Conservation (phyloP, 2,888 invertebrate genomes). For the Xestia xanthographa region DNA sequence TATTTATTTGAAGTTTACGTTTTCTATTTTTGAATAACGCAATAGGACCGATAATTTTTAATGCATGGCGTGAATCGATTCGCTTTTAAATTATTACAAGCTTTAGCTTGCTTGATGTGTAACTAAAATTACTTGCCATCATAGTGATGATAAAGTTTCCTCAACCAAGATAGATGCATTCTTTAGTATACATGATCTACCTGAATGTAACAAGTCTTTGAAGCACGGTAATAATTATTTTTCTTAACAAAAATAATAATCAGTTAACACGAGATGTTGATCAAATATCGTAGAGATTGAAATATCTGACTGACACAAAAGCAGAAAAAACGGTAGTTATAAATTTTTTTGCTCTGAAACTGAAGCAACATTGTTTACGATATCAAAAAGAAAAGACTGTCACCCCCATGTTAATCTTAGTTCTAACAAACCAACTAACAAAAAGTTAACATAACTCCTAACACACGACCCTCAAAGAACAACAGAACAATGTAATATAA, state of each 20-base stretch:
- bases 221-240: not conserved
- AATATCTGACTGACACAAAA: not conserved
- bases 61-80: too few relatives aligned
- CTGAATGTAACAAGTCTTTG: too few relatives aligned
- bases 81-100: too few relatives aligned
- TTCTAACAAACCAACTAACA: not conserved
- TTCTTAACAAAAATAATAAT: not conserved
- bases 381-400: not conserved
- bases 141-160: too few relatives aligned
- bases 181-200: not conserved
- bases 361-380: not conserved
- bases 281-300: not conserved
- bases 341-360: not conserved
- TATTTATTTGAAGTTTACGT: too few relatives aligned
- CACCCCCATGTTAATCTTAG: not conserved
- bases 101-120: not conserved
- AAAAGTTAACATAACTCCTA: slow-evolving; percentile 10
- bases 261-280: not conserved
- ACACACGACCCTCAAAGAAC: slow-evolving; percentile 17
- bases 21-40: not conserved
- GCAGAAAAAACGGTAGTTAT: not conserved
- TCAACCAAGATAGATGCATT: not conserved
- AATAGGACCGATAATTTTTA: not conserved
- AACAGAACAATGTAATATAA: slow-evolving; percentile 37
- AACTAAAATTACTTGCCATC: not conserved